Conservation (phyloP, 1,140 invertebrate species). For the Drosophila sp. region DNA sequence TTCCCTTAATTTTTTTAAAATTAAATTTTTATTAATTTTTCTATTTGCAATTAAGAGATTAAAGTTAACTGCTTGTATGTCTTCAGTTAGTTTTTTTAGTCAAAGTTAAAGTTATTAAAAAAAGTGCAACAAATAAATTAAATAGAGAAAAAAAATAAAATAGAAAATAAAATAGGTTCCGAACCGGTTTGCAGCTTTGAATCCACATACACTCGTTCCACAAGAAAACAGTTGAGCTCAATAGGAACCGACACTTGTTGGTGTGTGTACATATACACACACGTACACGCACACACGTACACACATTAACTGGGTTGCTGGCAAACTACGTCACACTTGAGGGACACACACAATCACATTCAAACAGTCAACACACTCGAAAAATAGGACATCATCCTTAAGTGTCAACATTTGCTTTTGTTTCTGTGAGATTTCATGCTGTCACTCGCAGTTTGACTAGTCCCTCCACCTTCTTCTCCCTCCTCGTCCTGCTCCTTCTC, state of each 20-base stretch:
- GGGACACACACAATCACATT: constrained; percentile 41
- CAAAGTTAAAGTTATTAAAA: too few relatives aligned
- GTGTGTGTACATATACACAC: constrained; percentile 60
- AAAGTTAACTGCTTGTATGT: too few relatives aligned
- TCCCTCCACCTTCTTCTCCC: not conserved
- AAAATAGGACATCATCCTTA: constrained; percentile 77
- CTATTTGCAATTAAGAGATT: too few relatives aligned
- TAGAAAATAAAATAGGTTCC: too few relatives aligned
- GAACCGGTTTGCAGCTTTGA: too few relatives aligned
- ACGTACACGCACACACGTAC: not conserved
- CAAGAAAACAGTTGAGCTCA: not conserved
- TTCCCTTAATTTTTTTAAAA: too few relatives aligned
- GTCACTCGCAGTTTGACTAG: constrained; percentile 3
- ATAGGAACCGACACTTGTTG: constrained; percentile 68
- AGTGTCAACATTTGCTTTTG: constrained; percentile 61
- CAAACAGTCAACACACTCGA: constrained; percentile 25
- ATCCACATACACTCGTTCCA: not conserved
- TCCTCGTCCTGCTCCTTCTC: not conserved
- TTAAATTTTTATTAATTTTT: too few relatives aligned
- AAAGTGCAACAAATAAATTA: too few relatives aligned
- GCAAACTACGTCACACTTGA: constrained; percentile 65
- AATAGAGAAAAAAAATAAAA: too few relatives aligned
- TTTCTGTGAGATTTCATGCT: constrained; percentile 15
- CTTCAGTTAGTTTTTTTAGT: too few relatives aligned
- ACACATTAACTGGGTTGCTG: constrained; percentile 15